Base-by-base conservation (phyloP, 2,113 vertebrate species). In the Oriolus oriolus region DNA sequence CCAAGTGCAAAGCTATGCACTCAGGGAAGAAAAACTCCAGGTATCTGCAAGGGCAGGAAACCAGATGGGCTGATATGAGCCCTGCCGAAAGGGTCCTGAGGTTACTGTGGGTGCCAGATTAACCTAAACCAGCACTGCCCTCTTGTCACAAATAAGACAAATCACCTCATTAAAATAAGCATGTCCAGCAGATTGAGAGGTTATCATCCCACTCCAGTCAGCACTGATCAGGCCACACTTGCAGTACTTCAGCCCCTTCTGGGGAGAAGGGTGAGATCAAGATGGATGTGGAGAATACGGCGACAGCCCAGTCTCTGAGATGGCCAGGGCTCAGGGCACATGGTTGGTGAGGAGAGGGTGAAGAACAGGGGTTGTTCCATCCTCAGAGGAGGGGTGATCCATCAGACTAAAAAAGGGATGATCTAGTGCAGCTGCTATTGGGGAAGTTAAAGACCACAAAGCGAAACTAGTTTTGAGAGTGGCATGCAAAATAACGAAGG, bases 371-470 rank as follows among this genome's bases (percentile, higher is more conserved):
- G 1, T 42, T 42, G 30, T 28, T 70, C 26, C 37, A 28, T 54
- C 54, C 42, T 87, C 10, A 13, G 27, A 82, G 52, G 41, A 80
- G 3, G 21, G 4, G 41, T 65, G 28, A 61, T 61, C 28, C 33
- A 53, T 42, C 39, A 42, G 21, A 60, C 30, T 47, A 4, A 79
- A 74, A 39, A 75, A 60, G 45, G 27, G 6, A 65, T n/a, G 17
- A 65, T 41, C 11, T 49, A 28, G 5, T 41, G 21, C 19, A 86
- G 49, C 27, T 39, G 7, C 22, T 35, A 3, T 5, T 64, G 74
- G 13, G 13, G 22, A 80, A n/a, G 19, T 17, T 75, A 56, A 83
- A 76, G 42, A 53, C 15, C 44, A 56, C 0, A 0, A 22, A 69
- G 16, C 4, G 31, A 92, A 73, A 64, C 6, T 16, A 6, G 0